These are phyloP conservation scores for Apodemus sylvaticus DNA, from an alignment of 2,113 vertebrate genomes.

Conservation along the genomic window DNA sequence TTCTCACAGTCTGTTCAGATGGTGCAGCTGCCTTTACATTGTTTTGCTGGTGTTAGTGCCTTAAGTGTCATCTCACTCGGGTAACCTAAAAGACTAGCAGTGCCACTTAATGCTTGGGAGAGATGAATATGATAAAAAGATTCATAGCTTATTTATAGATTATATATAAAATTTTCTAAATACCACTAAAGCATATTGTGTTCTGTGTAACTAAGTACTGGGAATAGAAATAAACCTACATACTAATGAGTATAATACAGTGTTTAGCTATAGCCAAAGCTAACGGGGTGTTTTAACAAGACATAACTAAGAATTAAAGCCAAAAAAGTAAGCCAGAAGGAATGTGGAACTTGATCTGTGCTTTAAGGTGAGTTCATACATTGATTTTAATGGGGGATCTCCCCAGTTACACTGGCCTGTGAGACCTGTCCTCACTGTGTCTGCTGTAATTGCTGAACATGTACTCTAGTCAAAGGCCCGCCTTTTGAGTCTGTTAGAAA, in stretches of 20 bases:
- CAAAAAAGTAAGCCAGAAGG: neutral
- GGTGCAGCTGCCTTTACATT: neutral
- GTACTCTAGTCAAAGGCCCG: neutral
- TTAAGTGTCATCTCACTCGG: neutral
- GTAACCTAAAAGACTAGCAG: neutral
- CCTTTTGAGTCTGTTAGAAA: neutral
- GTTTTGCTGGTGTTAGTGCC: neutral
- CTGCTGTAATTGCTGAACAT: neutral
- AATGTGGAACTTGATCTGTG: neutral
- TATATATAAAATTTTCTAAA: neutral
- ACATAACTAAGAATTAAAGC: slow-evolving; percentile 12
- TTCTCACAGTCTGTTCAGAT: neutral
- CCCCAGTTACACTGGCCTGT: neutral
- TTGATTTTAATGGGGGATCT: neutral
- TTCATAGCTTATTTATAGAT: neutral
- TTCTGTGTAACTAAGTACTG: neutral
- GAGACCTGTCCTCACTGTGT: neutral
- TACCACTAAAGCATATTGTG: neutral
- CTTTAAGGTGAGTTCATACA: neutral
- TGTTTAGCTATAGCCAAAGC: neutral
- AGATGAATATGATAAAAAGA: neutral
- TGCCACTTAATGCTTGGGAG: neutral
- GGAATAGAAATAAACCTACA: neutral
- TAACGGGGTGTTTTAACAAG: neutral
- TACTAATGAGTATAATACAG: neutral